Conservation (phyloP, 2,797 vertebrate species). For the Microctenopoma steveboyesi region DNA sequence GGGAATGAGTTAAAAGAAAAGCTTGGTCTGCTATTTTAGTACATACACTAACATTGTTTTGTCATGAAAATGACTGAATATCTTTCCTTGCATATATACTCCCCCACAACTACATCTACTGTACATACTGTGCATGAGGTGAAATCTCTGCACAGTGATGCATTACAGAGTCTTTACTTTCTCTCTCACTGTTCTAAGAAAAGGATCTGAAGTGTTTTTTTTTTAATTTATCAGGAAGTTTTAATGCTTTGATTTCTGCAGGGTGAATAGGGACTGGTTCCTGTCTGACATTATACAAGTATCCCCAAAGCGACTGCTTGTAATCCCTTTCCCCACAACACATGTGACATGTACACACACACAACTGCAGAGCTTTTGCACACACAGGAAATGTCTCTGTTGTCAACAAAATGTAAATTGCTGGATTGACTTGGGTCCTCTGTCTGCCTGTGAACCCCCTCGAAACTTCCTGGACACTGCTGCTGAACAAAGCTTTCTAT, state of each 20-base stretch:
- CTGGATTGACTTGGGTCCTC: constrained; percentile 35
- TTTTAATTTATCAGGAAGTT: constrained; percentile 7
- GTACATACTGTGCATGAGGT: no score
- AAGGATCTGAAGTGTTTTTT: constrained; percentile 22
- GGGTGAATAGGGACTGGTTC: constrained; percentile 8
- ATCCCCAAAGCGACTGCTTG: constrained; percentile 19
- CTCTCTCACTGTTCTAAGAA: background rate
- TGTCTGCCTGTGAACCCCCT: constrained; percentile 37
- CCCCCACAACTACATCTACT: no score
- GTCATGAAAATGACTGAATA: constrained; percentile 16
- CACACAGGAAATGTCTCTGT: constrained; percentile 49
- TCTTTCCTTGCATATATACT: background rate
- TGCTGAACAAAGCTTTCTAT: constrained; percentile 44
- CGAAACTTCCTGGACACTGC: constrained; percentile 40
- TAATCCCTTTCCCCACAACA: constrained; percentile 31
- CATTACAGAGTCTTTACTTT: no score
- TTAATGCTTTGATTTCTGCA: constrained; percentile 36
- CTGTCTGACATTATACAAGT: constrained; percentile 29
- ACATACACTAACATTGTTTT: no score
- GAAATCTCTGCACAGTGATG: no score
- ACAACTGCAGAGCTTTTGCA: constrained; percentile 14
- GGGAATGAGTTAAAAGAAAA: constrained; percentile 61
- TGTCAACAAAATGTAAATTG: constrained; percentile 55
- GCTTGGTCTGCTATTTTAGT: constrained; percentile 37
- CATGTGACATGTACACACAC: background rate